Base-by-base conservation (phyloP, 2,888 invertebrate genomes). In the Seira ritae region DNA sequence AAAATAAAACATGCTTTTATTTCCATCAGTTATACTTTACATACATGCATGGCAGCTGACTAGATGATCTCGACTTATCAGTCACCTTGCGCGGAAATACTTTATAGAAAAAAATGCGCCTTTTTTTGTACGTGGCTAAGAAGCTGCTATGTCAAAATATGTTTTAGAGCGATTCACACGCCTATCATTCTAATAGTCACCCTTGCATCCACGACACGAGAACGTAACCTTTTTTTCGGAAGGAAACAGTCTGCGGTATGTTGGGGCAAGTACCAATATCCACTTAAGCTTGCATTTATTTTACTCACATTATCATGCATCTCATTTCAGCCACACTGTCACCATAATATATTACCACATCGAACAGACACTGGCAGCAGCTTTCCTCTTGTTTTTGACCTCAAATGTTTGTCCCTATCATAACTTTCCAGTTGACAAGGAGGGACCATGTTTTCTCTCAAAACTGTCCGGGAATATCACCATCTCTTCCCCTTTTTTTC, bases 41-140 rank as follows among this genome's bases (percentile, higher is more conserved):
- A 75, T 75, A 8, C 24, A 20, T 68, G 37, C 50, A 67, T 68
- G 75, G 50, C 67, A 74, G 74, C 66, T 74, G 74, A 74, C 74
- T 74, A n/a, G 74, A 19, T 74, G 74, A 66, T 74, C 74, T 66
- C 66, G 20, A 37, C 66, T 74, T 66, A 42, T 66, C 66, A 74
- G 50, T 20, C 22, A 55, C 22, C 50, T 23, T 23, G 19, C 46
- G 20, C 31, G 31, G 8, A 8, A 8, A 31, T n/a, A 70, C 37
- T 68, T 10, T 66, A 17, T 31, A 12, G 68, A 22, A 70, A 31
- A 12, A 42, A 55, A 20, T 23, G 15, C 23, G 55, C 22, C 3
- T 60, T 37, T 69, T 69, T 37, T 69, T 70, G 42, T n/a, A 70
- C n/a, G n/a, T n/a, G n/a, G n/a, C 37, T 17, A 20, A 12, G 46